These are phyloP conservation scores for Falco biarmicus DNA, from an alignment of 2,797 vertebrate species.

Conservation along the genomic window DNA sequence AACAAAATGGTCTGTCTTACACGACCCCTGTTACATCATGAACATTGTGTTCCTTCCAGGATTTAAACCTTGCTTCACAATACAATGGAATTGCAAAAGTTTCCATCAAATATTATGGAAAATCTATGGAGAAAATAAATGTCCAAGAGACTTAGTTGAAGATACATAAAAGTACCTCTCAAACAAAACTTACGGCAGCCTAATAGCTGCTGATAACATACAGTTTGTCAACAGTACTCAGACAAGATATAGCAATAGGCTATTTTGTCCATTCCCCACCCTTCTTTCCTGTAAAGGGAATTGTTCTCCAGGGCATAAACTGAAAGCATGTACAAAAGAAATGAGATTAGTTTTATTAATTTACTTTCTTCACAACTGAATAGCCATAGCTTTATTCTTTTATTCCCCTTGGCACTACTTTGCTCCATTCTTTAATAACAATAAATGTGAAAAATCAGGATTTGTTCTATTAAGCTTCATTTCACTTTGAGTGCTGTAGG, in stretches of 20 bases:
- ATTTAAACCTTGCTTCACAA: neutral
- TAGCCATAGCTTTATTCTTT: slow-evolving; percentile 72
- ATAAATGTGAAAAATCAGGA: slow-evolving; percentile 78
- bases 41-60: neutral
- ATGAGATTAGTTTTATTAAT: slow-evolving; percentile 81
- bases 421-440: slow-evolving; percentile 78
- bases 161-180: neutral
- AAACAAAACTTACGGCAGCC: neutral
- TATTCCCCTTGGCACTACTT: slow-evolving; percentile 76
- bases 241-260: neutral
- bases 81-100: neutral
- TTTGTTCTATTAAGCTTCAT: slow-evolving; percentile 79
- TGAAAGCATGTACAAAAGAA: slow-evolving; percentile 73
- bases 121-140: neutral
- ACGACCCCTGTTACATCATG: neutral
- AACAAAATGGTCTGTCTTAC: neutral
- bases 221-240: slow-evolving; percentile 15
- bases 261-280: neutral
- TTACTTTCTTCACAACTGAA: slow-evolving; percentile 81
- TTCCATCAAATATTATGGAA: neutral
- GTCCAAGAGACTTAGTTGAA: neutral
- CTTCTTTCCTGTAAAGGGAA: slow-evolving; percentile 51
- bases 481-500: slow-evolving; percentile 73
- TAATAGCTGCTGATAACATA: slow-evolving; percentile 10
- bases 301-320: slow-evolving; percentile 67